These are phyloP conservation scores for Dipodomys ordii DNA, from an alignment of 2,113 vertebrate species.

Conservation along the genomic window DNA sequence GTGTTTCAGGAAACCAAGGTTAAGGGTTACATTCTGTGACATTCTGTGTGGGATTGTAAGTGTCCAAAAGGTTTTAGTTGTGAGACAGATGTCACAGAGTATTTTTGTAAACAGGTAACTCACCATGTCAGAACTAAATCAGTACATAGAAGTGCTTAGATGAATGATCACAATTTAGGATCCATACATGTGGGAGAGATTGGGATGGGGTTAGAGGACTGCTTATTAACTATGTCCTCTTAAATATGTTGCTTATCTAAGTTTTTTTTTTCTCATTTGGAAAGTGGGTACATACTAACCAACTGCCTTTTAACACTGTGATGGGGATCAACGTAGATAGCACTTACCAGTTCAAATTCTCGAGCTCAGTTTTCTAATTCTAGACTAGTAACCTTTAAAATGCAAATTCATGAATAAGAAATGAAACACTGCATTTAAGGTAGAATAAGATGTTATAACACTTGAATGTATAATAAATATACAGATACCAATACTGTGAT, in stretches of 20 bases:
- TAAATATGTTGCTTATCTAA: not conserved
- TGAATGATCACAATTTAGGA: no score
- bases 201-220: no score
- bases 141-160: not conserved
- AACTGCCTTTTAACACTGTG: not conserved
- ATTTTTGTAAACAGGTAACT: not conserved
- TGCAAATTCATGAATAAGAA: not conserved
- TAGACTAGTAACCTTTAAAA: not conserved
- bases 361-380: not conserved
- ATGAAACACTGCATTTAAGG: not conserved
- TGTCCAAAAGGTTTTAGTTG: not conserved
- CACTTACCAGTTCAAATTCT: not conserved
- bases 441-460: not conserved
- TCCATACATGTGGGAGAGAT: not conserved
- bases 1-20: not conserved
- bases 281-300: not conserved
- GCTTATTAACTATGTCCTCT: not conserved
- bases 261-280: constrained; percentile 10
- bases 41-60: not conserved
- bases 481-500: not conserved
- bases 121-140: not conserved
- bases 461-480: not conserved
- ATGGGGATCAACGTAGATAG: not conserved
- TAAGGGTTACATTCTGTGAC: not conserved
- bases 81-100: not conserved